Percentiles rank a stretch among this genome's conserved stretches.
Evolutionary conservation across 2,888 invertebrate species (phyloP).

Genomic region (Andrena haemorrhoa): DNA sequence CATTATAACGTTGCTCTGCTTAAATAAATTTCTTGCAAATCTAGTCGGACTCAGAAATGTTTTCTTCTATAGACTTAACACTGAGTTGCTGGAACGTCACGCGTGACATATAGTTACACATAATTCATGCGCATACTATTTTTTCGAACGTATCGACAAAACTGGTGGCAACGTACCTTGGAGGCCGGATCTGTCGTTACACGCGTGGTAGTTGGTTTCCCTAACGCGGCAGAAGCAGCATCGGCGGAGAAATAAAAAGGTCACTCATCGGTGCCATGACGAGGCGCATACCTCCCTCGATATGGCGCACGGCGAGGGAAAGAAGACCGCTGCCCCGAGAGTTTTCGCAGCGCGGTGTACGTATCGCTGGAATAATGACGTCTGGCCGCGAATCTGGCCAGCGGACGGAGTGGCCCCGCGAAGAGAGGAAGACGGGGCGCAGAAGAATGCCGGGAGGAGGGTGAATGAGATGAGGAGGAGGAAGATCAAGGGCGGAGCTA

Average conservation of each 20-base stretch:
- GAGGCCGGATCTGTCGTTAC: conserved; percentile 67
- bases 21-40: not conserved
- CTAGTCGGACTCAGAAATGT: not conserved
- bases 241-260: conserved; percentile 63
- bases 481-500: conserved; percentile 41
- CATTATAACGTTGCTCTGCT: not conserved
- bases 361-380: conserved; percentile 65
- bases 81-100: not conserved
- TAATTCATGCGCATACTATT: conserved; percentile 31
- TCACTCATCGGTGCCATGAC: conserved; percentile 74
- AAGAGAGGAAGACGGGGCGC: not conserved
- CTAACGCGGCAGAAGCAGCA: conserved; percentile 44
- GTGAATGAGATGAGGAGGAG: not conserved
- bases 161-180: conserved; percentile 56
- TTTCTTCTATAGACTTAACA: not conserved
- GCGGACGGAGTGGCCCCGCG: not conserved
- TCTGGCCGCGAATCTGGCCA: conserved; percentile 31
- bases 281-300: conserved; percentile 78
- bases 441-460: not conserved
- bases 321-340: conserved; percentile 68
- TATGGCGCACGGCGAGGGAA: conserved; percentile 71
- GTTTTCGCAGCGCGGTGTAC: conserved; percentile 58
- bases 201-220: conserved; percentile 60
- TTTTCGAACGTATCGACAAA: conserved; percentile 62
- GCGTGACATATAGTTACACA: conserved; percentile 19